phyloP scores from a whole-genome alignment of 2,797 vertebrate genomes.

The Anguilla megastoma region DNA sequence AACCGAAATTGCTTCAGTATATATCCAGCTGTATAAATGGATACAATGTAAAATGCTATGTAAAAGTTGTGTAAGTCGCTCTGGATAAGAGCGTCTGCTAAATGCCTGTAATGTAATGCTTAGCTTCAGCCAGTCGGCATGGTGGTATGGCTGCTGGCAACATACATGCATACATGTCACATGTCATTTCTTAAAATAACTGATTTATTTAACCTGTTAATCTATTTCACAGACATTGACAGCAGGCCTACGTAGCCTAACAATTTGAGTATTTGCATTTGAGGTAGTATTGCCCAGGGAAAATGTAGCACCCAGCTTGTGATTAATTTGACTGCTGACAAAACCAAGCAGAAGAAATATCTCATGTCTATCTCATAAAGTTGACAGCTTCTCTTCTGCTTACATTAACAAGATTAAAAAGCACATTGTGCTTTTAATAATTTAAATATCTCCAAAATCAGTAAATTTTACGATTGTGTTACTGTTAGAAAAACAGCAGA shows the following conservation, averaged over 20 bases:
- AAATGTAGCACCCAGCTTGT: not conserved
- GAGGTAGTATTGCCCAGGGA: not conserved
- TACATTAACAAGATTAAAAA: not conserved
- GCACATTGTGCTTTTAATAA: not conserved
- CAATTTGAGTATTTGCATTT: not conserved
- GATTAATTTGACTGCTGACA: not conserved
- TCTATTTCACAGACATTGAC: conserved; percentile 7
- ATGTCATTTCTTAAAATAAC: too few species aligned
- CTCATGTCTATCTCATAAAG: not conserved
- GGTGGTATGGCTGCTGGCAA: too few species aligned
- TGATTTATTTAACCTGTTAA: too few species aligned
- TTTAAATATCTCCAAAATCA: not conserved
- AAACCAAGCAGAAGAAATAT: not conserved
- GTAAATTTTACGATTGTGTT: not conserved
- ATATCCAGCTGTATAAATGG: too few species aligned
- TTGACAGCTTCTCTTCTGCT: not conserved
- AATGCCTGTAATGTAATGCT: too few species aligned
- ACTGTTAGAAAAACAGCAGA: too few species aligned
- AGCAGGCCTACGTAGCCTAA: not conserved
- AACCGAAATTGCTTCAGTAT: too few species aligned
- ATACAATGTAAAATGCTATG: too few species aligned
- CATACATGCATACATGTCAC: too few species aligned
- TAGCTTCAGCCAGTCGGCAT: too few species aligned
- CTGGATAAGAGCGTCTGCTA: too few species aligned
- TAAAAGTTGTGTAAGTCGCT: too few species aligned